Conservation (phyloP, 1,140 invertebrate genomes). For the Lepidurus arcticus region DNA sequence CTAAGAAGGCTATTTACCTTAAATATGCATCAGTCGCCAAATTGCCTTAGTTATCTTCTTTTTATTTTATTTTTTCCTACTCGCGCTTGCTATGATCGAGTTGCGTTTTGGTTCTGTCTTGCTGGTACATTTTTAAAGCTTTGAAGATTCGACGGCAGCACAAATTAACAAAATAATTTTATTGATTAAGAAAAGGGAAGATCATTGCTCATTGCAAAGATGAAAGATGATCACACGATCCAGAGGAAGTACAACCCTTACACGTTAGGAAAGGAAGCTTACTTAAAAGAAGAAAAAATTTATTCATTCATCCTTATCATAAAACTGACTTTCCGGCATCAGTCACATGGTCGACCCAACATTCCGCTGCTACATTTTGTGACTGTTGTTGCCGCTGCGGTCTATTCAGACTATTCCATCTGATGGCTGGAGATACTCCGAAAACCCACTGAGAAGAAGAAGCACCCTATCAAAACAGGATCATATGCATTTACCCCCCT, state of each 20-base stretch:
- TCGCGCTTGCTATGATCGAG: neutral
- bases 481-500: neutral
- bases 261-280: neutral
- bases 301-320: conserved; percentile 16
- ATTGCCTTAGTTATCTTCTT: neutral
- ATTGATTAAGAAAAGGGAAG: conserved; percentile 10
- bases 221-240: conserved; percentile 14
- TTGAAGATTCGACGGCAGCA: neutral
- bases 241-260: conserved; percentile 19
- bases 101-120: neutral
- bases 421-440: conserved; percentile 20
- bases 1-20: neutral
- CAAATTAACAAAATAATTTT: conserved; percentile 6
- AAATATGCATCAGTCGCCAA: neutral
- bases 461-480: neutral
- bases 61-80: neutral
- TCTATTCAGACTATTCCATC: conserved; percentile 19
- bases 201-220: conserved; percentile 9
- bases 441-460: conserved; percentile 14
- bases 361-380: neutral
- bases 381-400: neutral
- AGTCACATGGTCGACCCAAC: conserved; percentile 12
- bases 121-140: neutral
- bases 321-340: conserved; percentile 13
- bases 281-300: neutral